phyloP scores from a whole-genome alignment of 2,888 invertebrate genomes.

The Crocallis elinguaria region DNA sequence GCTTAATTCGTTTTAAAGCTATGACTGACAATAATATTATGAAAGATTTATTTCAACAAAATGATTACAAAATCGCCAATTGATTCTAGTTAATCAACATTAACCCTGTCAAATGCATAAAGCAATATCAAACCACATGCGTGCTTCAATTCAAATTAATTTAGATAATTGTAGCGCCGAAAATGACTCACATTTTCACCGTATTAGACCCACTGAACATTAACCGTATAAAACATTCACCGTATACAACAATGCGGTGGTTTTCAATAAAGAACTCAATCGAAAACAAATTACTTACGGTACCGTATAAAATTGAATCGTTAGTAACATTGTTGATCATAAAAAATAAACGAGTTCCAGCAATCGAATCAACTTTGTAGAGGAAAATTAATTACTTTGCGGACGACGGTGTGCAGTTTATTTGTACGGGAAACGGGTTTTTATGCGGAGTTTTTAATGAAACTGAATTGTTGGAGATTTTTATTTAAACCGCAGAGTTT shows the following conservation, averaged over 20 bases:
- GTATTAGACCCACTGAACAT: not conserved
- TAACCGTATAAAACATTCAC: slow-evolving; percentile 6
- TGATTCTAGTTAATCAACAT: not conserved
- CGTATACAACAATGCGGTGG: slow-evolving; percentile 22
- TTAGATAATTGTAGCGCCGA: slow-evolving; percentile 1
- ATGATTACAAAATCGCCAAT: not conserved
- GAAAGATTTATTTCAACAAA: too few relatives aligned
- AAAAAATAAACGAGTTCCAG: slow-evolving; percentile 45
- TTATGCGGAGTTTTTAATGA: slow-evolving; percentile 35
- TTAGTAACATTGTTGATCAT: slow-evolving; percentile 60
- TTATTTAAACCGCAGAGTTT: slow-evolving; percentile 20
- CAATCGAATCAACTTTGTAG: slow-evolving; percentile 64
- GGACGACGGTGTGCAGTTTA: slow-evolving; percentile 39
- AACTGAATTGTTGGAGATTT: slow-evolving; percentile 22
- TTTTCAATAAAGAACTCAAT: slow-evolving; percentile 56
- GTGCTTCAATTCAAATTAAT: slow-evolving; percentile 11
- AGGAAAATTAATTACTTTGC: slow-evolving; percentile 56
- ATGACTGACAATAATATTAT: too few relatives aligned
- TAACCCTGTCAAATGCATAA: not conserved
- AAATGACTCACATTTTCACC: slow-evolving; percentile 1
- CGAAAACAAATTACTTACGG: slow-evolving; percentile 66
- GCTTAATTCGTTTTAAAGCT: too few relatives aligned
- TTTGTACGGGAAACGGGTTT: slow-evolving; percentile 35
- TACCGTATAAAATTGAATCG: slow-evolving; percentile 55
- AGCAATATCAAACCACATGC: not conserved